phyloP scores from a whole-genome alignment of 2,888 invertebrate genomes.

The Agrotis clavis region DNA sequence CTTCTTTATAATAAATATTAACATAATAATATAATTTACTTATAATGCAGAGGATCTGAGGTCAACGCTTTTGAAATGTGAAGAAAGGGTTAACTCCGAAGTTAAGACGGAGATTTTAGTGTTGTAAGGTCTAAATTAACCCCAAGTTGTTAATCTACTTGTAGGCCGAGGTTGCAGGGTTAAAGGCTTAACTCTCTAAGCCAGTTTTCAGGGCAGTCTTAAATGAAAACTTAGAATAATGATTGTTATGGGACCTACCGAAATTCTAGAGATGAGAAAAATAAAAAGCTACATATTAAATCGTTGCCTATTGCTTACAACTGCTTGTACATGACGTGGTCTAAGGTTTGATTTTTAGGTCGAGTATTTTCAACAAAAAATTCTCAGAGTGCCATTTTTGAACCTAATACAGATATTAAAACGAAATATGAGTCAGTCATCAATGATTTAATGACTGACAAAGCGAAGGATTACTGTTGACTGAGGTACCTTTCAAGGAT shows the following conservation, averaged over 20 bases:
- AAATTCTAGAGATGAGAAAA: neutral
- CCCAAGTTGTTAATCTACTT: conserved; percentile 42
- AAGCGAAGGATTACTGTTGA: too few species aligned
- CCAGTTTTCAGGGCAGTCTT: conserved; percentile 2
- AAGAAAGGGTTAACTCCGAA: conserved; percentile 31
- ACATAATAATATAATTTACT: neutral
- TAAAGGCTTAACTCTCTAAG: conserved; percentile 39
- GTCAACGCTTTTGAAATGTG: conserved; percentile 11
- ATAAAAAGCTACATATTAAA: too few species aligned
- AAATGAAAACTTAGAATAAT: conserved; percentile 11
- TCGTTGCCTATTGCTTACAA: too few species aligned
- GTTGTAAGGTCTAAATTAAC: conserved; percentile 30
- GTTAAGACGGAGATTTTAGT: conserved; percentile 34
- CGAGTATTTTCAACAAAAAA: too few species aligned
- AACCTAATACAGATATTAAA: too few species aligned
- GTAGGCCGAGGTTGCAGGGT: conserved; percentile 31
- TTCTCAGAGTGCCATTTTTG: neutral
- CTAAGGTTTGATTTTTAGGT: neutral
- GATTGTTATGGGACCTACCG: neutral
- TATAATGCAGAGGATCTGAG: neutral
- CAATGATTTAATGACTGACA: too few species aligned
- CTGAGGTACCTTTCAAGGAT: neutral
- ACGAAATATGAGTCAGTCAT: too few species aligned
- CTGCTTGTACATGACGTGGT: neutral
- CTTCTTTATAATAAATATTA: too few species aligned